Conservation (phyloP, 2,113 vertebrate genomes). For the Melanotaenia duboulayi region DNA sequence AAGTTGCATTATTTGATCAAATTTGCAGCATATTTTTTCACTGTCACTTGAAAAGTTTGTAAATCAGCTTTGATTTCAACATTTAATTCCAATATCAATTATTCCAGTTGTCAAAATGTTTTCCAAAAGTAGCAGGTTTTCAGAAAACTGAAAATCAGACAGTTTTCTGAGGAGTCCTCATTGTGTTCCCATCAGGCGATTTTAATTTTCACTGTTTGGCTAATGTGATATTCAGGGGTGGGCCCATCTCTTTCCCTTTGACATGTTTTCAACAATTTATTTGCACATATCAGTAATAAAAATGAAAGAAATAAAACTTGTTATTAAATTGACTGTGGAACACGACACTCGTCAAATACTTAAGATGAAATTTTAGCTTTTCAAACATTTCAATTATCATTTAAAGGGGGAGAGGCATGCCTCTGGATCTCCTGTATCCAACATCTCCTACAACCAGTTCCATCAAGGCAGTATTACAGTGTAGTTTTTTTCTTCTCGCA, state of each 20-base stretch:
- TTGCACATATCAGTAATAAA: neutral
- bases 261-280: conserved; percentile 1
- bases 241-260: neutral
- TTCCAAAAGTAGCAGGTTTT: neutral
- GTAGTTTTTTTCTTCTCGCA: neutral
- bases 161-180: neutral
- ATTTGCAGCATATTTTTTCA: too few species aligned
- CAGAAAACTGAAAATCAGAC: neutral
- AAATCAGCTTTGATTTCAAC: neutral
- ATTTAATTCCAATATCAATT: neutral
- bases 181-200: neutral
- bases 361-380: neutral
- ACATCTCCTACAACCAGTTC: conserved; percentile 4
- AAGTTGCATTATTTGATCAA: too few species aligned
- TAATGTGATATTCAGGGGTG: neutral
- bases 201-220: neutral
- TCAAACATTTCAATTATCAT: neutral
- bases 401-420: neutral
- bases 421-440: neutral
- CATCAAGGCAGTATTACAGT: neutral
- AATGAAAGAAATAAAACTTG: neutral
- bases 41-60: too few species aligned
- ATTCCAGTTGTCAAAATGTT: neutral
- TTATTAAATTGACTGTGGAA: conserved; percentile 5
- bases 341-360: neutral